These are phyloP conservation scores for Morbakka virulenta DNA, from an alignment of 30 jellyfish, hydroid and myxozoan genomes.

Conservation along the genomic window DNA sequence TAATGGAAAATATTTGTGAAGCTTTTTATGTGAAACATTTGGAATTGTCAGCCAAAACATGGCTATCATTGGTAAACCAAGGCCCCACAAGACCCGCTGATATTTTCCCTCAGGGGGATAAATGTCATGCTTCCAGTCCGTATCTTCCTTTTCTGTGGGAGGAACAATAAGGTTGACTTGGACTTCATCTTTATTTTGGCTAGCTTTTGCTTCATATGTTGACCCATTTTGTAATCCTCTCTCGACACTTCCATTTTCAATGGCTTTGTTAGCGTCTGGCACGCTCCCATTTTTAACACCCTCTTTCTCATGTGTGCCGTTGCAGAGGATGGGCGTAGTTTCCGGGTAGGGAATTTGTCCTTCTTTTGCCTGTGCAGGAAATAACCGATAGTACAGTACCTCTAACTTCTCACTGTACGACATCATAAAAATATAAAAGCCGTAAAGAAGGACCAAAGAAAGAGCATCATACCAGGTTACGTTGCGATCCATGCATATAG, in stretches of 20 bases:
- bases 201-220: constrained; percentile 1
- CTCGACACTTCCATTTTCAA: background rate
- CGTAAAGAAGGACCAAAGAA: constrained; percentile 53
- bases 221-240: constrained; percentile 6
- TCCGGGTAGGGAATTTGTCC: constrained; percentile 31
- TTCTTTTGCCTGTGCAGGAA: constrained; percentile 36
- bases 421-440: constrained; percentile 64
- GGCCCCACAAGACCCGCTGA: constrained; percentile 54
- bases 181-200: constrained; percentile 32
- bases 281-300: constrained; percentile 27
- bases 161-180: constrained; percentile 31
- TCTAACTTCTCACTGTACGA: constrained; percentile 57
- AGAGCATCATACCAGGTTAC: constrained; percentile 78
- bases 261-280: constrained; percentile 14
- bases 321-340: constrained; percentile 40
- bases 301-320: background rate
- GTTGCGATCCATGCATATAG: constrained; percentile 61
- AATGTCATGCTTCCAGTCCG: constrained; percentile 12
- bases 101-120: constrained; percentile 50
- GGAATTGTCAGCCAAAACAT: constrained; percentile 84
- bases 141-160: constrained; percentile 21
- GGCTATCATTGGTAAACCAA: constrained; percentile 74
- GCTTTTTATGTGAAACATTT: constrained; percentile 56
- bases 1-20: constrained; percentile 63
- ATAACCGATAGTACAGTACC: constrained; percentile 16